Conservation (phyloP, 2,113 vertebrate species). For the Cinclus mexicanus region DNA sequence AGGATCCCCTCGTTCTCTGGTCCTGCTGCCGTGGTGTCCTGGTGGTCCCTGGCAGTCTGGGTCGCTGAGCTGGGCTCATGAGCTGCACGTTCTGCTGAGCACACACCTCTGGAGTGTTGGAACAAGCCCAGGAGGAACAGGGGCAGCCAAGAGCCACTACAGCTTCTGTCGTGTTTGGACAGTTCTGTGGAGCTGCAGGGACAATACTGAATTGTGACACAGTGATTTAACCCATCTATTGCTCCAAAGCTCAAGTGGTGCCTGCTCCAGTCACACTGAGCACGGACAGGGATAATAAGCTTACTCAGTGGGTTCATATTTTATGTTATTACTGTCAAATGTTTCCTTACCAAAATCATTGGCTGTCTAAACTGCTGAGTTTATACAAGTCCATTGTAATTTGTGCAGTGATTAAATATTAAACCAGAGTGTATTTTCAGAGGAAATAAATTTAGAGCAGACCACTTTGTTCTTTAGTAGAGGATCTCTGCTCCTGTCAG, state of each 20-base stretch:
- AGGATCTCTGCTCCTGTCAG: constrained; percentile 41
- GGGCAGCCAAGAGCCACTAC: neutral
- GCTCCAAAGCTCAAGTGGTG: constrained; percentile 45
- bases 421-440: constrained; percentile 48
- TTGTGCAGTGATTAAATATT: constrained; percentile 51
- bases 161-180: neutral
- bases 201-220: constrained; percentile 26
- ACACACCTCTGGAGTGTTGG: neutral
- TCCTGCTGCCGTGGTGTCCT: neutral
- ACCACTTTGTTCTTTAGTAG: constrained; percentile 8
- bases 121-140: neutral
- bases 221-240: constrained; percentile 16
- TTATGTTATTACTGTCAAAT: constrained; percentile 32
- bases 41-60: rapidly evolving
- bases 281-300: constrained; percentile 2
- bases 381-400: constrained; percentile 28
- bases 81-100: rapidly evolving
- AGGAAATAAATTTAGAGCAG: constrained; percentile 55
- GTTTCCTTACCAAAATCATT: constrained; percentile 37
- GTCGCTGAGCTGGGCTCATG: neutral
- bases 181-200: constrained; percentile 20
- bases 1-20: rapidly evolving
- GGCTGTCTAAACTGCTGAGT: constrained; percentile 23
- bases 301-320: constrained; percentile 31
- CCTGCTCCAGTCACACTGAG: neutral